A percentile compares a stretch with the other conserved stretches of the same genome.
phyloP scores from a whole-genome alignment of 2,797 vertebrate genomes.

The Argentina silus region DNA sequence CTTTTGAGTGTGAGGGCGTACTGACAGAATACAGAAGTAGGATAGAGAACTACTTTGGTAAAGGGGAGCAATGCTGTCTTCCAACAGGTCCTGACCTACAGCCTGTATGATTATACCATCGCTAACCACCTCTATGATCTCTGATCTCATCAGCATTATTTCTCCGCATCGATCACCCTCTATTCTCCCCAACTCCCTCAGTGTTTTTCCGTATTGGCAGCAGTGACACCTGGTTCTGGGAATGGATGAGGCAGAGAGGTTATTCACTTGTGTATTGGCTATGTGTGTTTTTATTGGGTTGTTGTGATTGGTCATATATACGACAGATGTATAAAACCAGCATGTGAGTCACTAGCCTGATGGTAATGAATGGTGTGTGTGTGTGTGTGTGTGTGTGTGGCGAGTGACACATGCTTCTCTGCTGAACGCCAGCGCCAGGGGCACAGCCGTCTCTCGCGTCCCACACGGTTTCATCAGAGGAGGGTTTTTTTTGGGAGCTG shows the following conservation, averaged over 20 bases:
- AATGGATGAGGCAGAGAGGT: constrained; percentile 67
- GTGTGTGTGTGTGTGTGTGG: constrained; percentile 43
- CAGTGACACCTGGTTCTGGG: constrained; percentile 51
- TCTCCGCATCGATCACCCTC: not conserved
- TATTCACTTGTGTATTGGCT: constrained; percentile 70
- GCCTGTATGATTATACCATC: not conserved
- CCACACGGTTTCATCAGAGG: constrained; percentile 45
- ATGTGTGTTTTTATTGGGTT: constrained; percentile 63
- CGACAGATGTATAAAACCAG: constrained; percentile 35
- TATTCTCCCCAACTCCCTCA: not conserved
- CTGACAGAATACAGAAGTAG: not conserved
- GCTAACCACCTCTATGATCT: constrained; percentile 16
- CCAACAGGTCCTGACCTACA: not conserved
- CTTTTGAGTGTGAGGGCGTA: not conserved
- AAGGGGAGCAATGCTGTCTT: not conserved
- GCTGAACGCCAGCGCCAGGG: constrained; percentile 46
- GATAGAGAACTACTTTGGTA: not conserved
- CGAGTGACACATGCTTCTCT: constrained; percentile 57
- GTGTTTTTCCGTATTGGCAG: constrained; percentile 39
- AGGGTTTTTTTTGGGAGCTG: constrained; percentile 41
- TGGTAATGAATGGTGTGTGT: constrained; percentile 34
- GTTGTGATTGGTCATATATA: constrained; percentile 53
- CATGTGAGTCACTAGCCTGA: constrained; percentile 19
- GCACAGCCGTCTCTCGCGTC: constrained; percentile 19
- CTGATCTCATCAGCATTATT: constrained; percentile 18